These are phyloP conservation scores for Cercopithecus mitis DNA, from an alignment of 2,797 vertebrate species.

Conservation along the genomic window DNA sequence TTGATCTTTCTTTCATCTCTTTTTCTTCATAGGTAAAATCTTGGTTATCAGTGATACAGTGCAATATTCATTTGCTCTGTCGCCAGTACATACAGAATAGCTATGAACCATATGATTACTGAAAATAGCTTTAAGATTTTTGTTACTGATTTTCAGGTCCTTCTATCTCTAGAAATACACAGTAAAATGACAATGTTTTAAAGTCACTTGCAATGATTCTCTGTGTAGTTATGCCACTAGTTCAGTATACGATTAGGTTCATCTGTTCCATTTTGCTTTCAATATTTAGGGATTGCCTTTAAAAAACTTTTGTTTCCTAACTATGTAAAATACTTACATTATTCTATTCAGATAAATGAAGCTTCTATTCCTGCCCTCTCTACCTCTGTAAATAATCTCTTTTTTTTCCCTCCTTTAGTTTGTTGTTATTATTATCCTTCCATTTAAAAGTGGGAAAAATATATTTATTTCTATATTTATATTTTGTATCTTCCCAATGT, in stretches of 20 bases:
- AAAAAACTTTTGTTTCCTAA: conserved; percentile 5
- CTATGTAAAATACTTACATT: neutral
- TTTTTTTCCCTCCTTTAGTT: neutral
- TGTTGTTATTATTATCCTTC: neutral
- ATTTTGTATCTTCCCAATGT: neutral
- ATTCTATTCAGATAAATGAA: conserved; percentile 32
- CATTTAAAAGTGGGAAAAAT: neutral
- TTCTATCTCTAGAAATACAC: neutral
- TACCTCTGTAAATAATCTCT: neutral
- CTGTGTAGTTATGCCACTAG: neutral
- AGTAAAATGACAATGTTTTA: conserved; percentile 25
- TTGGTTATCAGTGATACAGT: neutral
- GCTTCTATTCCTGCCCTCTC: neutral
- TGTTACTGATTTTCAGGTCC: neutral
- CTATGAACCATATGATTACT: neutral
- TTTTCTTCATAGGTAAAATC: neutral
- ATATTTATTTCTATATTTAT: neutral
- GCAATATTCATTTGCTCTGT: neutral
- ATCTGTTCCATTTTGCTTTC: conserved; percentile 32
- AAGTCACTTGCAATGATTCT: conserved; percentile 28
- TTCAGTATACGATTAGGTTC: neutral
- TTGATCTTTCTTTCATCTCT: neutral
- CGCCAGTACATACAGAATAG: neutral
- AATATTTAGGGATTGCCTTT: neutral
- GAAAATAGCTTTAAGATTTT: conserved; percentile 42